Percentiles rank a stretch among this genome's conserved stretches.
Evolutionary conservation across 2,797 vertebrate species (phyloP).

Genomic region (Odontamblyopus lacepedii): DNA sequence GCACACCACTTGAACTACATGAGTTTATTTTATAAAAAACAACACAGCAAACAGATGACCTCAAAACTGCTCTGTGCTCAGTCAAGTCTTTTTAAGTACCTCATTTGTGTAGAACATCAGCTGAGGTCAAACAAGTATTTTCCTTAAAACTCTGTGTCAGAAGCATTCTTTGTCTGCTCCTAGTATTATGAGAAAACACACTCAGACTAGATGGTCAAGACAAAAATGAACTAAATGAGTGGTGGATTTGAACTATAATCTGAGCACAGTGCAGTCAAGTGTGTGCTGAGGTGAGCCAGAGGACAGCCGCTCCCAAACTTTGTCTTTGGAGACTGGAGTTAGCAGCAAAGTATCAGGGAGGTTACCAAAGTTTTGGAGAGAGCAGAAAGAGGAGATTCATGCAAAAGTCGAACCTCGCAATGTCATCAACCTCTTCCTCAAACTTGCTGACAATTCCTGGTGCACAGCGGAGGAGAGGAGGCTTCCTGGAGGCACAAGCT

Average conservation of each 20-base stretch:
- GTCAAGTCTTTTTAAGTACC: slow-evolving; percentile 31
- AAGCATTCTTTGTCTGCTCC: slow-evolving; percentile 28
- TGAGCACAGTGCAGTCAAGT: slow-evolving; percentile 45
- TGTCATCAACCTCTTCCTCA: slow-evolving; percentile 45
- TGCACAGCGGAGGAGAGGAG: slow-evolving; percentile 8
- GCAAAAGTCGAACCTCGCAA: slow-evolving; percentile 33
- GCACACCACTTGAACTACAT: neutral
- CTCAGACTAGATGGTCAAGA: slow-evolving; percentile 14
- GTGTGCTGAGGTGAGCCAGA: slow-evolving; percentile 55
- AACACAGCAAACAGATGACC: slow-evolving; percentile 2
- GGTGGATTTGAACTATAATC: slow-evolving; percentile 45
- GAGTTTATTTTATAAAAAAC: slow-evolving; percentile 6
- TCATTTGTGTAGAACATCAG: slow-evolving; percentile 23
- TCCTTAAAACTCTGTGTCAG: slow-evolving; percentile 36
- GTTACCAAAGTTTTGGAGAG: slow-evolving; percentile 58
- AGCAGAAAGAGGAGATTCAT: slow-evolving; percentile 39
- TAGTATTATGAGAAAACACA: slow-evolving; percentile 21
- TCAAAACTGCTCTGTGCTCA: slow-evolving; percentile 25
- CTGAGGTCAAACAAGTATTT: slow-evolving; percentile 50
- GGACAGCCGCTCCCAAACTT: slow-evolving; percentile 50
- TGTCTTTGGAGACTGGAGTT: slow-evolving; percentile 33
- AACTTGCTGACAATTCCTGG: slow-evolving; percentile 23
- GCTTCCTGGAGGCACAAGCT: slow-evolving; percentile 24
- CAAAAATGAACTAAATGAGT: slow-evolving; percentile 27
- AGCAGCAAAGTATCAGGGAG: slow-evolving; percentile 46